Conservation (phyloP, 2,888 invertebrate species). For the Erebia palarica region DNA sequence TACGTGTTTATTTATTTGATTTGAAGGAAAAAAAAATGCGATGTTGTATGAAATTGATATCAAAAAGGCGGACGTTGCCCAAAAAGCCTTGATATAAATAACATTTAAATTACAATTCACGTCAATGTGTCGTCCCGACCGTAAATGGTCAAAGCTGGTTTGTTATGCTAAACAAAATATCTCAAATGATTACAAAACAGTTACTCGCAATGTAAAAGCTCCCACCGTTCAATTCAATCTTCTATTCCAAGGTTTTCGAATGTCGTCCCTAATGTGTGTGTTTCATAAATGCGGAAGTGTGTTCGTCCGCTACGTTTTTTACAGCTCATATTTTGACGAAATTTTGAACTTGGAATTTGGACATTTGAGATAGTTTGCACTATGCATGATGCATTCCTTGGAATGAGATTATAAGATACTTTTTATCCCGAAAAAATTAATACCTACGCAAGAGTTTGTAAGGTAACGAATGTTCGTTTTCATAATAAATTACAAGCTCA, state of each 20-base stretch:
- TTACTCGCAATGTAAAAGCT: neutral
- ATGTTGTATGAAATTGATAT: neutral
- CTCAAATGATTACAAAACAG: constrained; percentile 11
- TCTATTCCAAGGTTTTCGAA: neutral
- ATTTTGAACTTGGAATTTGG: no score
- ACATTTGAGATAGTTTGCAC: no score
- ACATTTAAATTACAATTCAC: neutral
- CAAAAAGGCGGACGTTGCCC: constrained; percentile 11
- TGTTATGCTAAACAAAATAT: constrained; percentile 1
- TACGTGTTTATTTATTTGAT: neutral
- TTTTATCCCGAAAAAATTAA: no score
- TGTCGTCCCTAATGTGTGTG: neutral
- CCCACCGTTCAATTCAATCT: neutral
- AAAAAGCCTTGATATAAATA: constrained; percentile 9
- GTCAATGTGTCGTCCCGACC: neutral
- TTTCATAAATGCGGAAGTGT: neutral
- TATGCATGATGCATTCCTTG: no score
- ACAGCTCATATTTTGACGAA: no score
- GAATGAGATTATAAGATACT: no score
- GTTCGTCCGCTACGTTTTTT: neutral
- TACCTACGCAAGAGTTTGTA: no score
- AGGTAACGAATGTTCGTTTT: no score
- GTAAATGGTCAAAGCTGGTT: constrained; percentile 11
- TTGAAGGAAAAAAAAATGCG: neutral
- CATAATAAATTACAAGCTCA: no score